Conservation (phyloP, 2,888 invertebrate genomes). For the Embidobia sp. region DNA sequence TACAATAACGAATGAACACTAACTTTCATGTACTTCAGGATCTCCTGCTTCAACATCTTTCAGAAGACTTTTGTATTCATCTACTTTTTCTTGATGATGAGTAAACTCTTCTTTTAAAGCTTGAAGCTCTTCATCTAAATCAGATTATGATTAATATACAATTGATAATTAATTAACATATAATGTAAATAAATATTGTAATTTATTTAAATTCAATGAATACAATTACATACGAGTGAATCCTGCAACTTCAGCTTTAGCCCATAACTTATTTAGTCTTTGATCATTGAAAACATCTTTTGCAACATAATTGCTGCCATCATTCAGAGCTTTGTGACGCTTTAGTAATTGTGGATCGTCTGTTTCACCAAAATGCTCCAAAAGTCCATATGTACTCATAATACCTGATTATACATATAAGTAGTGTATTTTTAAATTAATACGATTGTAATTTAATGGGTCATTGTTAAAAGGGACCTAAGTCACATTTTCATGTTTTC, state of each 20-base stretch:
- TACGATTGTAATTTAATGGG: too few species aligned
- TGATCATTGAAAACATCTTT: slow-evolving; percentile 94
- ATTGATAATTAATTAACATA: too few species aligned
- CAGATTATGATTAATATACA: not conserved
- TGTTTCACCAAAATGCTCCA: slow-evolving; percentile 90
- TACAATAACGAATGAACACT: slow-evolving; percentile 68
- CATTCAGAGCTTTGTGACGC: slow-evolving; percentile 83
- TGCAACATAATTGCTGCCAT: slow-evolving; percentile 79
- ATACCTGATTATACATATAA: too few species aligned
- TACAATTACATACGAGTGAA: slow-evolving; percentile 84
- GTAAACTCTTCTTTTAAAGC: slow-evolving; percentile 93
- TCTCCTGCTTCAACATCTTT: slow-evolving; percentile 86
- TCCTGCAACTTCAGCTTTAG: slow-evolving; percentile 93
- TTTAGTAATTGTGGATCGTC: slow-evolving; percentile 84
- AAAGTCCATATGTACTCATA: slow-evolving; percentile 90
- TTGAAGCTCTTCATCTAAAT: slow-evolving; percentile 87
- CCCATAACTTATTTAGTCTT: slow-evolving; percentile 94
- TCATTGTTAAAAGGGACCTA: too few species aligned
- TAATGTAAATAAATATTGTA: too few species aligned
- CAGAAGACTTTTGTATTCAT: slow-evolving; percentile 92
- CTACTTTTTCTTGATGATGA: slow-evolving; percentile 96
- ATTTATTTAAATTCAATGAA: not conserved
- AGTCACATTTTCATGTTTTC: too few species aligned
- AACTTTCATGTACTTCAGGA: slow-evolving; percentile 86
- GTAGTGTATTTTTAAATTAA: too few species aligned